These are phyloP conservation scores for Excalfactoria chinensis DNA, from an alignment of 2,113 vertebrate genomes.

Conservation along the genomic window DNA sequence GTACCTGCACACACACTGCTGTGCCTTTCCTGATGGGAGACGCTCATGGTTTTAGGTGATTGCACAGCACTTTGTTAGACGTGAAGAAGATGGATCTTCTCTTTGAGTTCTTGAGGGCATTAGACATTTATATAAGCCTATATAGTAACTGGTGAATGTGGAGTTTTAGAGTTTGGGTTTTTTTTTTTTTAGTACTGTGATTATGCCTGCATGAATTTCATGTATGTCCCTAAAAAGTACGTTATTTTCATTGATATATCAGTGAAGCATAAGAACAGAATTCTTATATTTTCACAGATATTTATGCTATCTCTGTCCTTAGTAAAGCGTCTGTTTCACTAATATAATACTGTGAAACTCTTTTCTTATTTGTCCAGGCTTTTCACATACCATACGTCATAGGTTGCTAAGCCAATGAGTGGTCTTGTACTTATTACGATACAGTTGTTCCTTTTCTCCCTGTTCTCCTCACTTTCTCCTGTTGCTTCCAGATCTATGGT, in stretches of 20 bases:
- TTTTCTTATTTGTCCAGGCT: neutral
- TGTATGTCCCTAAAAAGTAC: neutral
- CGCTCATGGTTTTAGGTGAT: neutral
- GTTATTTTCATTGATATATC: neutral
- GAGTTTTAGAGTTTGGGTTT: no score
- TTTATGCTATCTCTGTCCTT: neutral
- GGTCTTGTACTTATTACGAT: neutral
- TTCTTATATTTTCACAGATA: neutral
- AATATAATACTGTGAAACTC: slow-evolving; percentile 14
- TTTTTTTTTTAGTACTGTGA: neutral
- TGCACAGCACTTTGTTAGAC: neutral
- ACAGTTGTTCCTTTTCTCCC: neutral
- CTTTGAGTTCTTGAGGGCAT: neutral
- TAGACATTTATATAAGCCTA: neutral
- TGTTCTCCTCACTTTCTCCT: neutral
- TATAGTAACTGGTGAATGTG: neutral
- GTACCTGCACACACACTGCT: rapidly evolving
- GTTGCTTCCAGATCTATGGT: neutral
- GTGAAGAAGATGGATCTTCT: neutral
- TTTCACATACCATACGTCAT: neutral
- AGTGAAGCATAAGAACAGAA: neutral
- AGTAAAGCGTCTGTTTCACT: neutral
- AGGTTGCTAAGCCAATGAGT: neutral
- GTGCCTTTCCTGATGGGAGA: neutral
- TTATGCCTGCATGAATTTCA: neutral